Evolutionary conservation across 2,797 vertebrate species (phyloP).

Genomic region (Bucorvus abyssinicus): DNA sequence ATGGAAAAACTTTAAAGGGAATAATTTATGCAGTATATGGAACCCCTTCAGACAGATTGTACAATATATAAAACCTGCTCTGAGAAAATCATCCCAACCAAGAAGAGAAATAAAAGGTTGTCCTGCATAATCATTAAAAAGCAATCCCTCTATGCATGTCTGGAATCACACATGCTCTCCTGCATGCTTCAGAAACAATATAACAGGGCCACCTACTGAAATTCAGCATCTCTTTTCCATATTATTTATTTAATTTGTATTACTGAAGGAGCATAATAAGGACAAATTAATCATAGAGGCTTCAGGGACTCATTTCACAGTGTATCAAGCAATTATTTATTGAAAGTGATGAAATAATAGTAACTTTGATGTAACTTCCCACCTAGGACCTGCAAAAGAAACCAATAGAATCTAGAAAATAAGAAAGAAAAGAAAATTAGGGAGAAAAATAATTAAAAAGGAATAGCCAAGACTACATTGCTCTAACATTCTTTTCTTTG

Average conservation of each 20-base stretch:
- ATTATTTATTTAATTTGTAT: constrained; percentile 15
- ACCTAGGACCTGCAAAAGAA: background rate
- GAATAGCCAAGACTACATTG: background rate
- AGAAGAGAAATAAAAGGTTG: background rate
- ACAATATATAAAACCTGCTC: background rate
- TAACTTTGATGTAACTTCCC: constrained; percentile 2
- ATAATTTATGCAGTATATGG: background rate
- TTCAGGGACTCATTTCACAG: constrained; percentile 27
- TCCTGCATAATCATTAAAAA: background rate
- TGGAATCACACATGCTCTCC: background rate
- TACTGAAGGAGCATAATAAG: constrained; percentile 17
- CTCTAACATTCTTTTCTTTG: background rate
- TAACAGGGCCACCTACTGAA: background rate
- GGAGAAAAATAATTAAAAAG: background rate
- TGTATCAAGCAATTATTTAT: background rate
- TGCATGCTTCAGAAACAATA: background rate
- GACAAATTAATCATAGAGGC: background rate
- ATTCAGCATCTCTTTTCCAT: background rate
- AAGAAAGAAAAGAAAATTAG: background rate
- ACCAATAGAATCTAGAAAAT: background rate
- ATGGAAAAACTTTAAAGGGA: background rate
- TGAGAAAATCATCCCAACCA: background rate
- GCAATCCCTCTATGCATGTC: background rate
- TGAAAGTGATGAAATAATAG: constrained; percentile 18
- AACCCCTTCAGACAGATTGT: background rate